Evolutionary conservation across 2,888 invertebrate genomes (phyloP).

Genomic region (Rhagonycha lutea): DNA sequence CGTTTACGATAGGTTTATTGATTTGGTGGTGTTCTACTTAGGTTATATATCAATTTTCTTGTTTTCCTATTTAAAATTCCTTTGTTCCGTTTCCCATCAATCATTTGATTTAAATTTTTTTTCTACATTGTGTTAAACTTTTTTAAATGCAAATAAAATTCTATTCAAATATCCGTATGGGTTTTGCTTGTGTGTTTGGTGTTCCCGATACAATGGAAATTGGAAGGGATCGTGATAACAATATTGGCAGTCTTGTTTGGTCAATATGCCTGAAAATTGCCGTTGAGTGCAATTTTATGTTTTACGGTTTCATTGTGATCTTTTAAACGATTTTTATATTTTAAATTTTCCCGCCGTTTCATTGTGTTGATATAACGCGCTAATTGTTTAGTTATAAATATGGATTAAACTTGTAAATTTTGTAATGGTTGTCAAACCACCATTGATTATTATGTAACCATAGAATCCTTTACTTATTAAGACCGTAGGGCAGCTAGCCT

Average conservation of each 20-base stretch:
- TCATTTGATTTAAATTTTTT: neutral
- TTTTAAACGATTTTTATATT: neutral
- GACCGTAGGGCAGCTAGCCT: too few relatives aligned
- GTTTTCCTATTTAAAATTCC: neutral
- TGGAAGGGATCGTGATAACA: neutral
- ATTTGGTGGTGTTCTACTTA: neutral
- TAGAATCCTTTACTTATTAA: too few relatives aligned
- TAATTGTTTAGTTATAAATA: neutral
- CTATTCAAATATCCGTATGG: neutral
- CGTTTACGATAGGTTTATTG: neutral
- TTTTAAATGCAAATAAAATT: neutral
- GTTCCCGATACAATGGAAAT: neutral
- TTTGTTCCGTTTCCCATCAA: neutral
- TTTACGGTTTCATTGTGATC: neutral
- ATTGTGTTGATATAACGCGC: neutral
- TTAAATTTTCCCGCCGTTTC: neutral
- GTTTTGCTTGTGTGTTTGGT: neutral
- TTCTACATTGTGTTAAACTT: neutral
- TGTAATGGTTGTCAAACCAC: too few relatives aligned
- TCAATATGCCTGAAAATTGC: neutral
- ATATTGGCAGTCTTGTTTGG: neutral
- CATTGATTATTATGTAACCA: too few relatives aligned
- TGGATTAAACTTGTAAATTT: too few relatives aligned
- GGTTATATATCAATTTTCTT: neutral
- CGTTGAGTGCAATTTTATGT: neutral